These are phyloP conservation scores for Littorina saxatilis DNA, from an alignment of 1,140 invertebrate species.

Conservation along the genomic window DNA sequence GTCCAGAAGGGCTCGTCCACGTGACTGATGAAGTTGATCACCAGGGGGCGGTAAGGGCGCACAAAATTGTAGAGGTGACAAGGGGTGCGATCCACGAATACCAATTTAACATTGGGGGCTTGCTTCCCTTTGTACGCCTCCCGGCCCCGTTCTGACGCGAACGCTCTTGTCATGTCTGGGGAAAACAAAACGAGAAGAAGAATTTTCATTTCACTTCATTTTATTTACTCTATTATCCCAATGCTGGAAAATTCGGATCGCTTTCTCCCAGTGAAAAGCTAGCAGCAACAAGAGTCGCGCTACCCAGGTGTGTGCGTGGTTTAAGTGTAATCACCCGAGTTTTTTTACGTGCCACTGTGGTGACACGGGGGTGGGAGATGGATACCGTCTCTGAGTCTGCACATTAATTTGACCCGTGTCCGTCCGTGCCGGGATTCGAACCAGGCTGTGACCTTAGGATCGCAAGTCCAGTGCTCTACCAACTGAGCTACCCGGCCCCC, in stretches of 20 bases:
- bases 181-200: neutral
- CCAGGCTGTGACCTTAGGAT: neutral
- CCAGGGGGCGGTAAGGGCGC: conserved; percentile 8
- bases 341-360: neutral
- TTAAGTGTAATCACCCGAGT: neutral
- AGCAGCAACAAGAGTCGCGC: too few species aligned
- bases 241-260: too few species aligned
- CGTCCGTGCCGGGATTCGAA: neutral
- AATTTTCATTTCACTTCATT: neutral
- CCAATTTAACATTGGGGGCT: neutral
- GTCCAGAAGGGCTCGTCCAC: neutral
- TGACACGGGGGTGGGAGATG: too few species aligned
- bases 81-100: neutral
- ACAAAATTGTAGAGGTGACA: neutral
- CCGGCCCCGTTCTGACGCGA: neutral
- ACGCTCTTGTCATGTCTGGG: neutral
- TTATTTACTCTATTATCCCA: too few species aligned
- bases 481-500: too few species aligned
- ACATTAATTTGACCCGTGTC: too few species aligned
- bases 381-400: too few species aligned
- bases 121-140: neutral
- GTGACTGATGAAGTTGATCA: conserved; percentile 2
- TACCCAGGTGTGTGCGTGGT: too few species aligned
- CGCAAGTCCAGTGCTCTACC: too few species aligned
- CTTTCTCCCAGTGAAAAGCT: too few species aligned